A percentile compares a stretch with the other conserved stretches of the same genome.
Evolutionary conservation across 2,113 vertebrate genomes (phyloP).

Genomic region (Hyperopisus bebe): DNA sequence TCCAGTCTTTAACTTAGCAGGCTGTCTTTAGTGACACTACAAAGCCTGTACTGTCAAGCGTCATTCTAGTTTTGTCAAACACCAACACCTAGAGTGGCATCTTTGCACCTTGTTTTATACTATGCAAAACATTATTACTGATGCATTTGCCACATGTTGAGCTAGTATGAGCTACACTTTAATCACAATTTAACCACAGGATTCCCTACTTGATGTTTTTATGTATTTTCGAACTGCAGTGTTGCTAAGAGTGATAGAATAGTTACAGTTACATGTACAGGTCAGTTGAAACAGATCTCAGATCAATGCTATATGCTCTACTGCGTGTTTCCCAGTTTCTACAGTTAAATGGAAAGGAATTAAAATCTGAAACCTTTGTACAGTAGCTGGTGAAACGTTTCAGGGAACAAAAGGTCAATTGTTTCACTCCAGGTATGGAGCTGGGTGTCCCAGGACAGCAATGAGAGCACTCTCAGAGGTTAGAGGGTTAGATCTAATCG

Average conservation of each 20-base stretch:
- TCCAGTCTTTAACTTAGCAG: background rate
- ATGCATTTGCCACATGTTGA: background rate
- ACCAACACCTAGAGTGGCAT: background rate
- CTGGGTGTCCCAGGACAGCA: background rate
- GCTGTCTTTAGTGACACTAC: background rate
- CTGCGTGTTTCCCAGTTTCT: background rate
- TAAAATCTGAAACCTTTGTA: background rate
- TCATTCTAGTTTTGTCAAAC: background rate
- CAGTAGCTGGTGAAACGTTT: constrained; percentile 6
- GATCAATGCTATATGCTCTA: background rate
- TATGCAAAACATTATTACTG: background rate
- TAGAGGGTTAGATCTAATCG: constrained; percentile 24
- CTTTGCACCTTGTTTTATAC: background rate
- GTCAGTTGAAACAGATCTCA: background rate
- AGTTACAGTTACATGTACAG: background rate
- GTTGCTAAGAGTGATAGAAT: background rate
- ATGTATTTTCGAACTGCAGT: background rate
- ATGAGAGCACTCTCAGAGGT: background rate
- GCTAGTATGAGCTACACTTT: background rate
- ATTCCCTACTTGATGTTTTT: background rate
- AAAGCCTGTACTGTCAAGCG: background rate
- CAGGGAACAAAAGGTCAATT: constrained; percentile 3
- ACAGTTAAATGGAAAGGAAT: background rate
- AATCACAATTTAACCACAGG: background rate
- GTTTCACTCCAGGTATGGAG: background rate